Conservation (phyloP, 2,888 invertebrate species). For the Callyntrura sp. region DNA sequence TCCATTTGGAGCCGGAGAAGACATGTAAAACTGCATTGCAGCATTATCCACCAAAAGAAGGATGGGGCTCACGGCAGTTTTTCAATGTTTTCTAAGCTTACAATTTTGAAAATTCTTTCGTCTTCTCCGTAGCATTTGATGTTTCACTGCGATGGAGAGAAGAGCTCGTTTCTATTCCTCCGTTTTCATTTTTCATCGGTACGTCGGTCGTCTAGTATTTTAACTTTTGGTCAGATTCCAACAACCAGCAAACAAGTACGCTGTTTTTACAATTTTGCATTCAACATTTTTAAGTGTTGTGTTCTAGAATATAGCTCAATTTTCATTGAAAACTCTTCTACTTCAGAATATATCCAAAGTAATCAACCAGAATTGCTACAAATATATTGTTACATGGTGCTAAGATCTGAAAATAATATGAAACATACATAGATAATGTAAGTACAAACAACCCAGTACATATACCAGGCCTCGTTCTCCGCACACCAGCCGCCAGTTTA, state of each 20-base stretch:
- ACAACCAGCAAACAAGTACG: not conserved
- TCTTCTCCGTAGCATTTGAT: slow-evolving; percentile 27
- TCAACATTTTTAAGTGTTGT: slow-evolving; percentile 13
- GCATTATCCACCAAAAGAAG: slow-evolving; percentile 6
- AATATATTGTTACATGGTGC: too few relatives aligned
- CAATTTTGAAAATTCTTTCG: slow-evolving; percentile 58
- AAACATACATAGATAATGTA: too few relatives aligned
- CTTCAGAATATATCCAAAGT: too few relatives aligned
- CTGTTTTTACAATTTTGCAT: too few relatives aligned
- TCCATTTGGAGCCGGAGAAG: too few relatives aligned
- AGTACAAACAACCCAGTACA: too few relatives aligned
- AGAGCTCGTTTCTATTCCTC: slow-evolving; percentile 13
- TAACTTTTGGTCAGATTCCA: slow-evolving; percentile 30
- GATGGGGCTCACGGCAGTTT: too few relatives aligned
- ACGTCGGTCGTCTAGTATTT: slow-evolving; percentile 38
- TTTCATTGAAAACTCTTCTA: slow-evolving; percentile 70
- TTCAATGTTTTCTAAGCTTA: too few relatives aligned
- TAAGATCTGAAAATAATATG: too few relatives aligned
- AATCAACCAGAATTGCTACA: too few relatives aligned
- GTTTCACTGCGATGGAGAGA: slow-evolving; percentile 40
- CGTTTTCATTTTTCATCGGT: slow-evolving; percentile 21
- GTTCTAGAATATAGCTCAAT: slow-evolving; percentile 76
- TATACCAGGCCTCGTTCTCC: slow-evolving; percentile 2
- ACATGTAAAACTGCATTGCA: slow-evolving; percentile 54
- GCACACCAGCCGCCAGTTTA: slow-evolving; percentile 45